Conservation (phyloP, 2,113 vertebrate species). For the Stigmatopora nigra region DNA sequence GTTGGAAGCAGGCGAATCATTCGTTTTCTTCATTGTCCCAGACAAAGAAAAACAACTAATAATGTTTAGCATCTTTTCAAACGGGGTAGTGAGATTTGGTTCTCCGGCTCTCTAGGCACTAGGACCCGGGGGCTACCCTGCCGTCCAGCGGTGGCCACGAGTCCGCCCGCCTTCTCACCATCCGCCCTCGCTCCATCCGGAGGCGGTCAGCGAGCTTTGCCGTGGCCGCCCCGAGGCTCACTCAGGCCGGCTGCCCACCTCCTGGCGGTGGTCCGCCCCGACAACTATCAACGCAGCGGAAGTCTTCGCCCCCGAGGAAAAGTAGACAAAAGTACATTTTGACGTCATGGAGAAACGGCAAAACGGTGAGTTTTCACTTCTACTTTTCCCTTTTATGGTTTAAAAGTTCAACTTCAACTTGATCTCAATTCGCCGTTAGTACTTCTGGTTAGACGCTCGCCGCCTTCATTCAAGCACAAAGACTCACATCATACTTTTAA, state of each 20-base stretch:
- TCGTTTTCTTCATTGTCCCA: too few species aligned
- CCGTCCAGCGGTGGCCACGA: neutral
- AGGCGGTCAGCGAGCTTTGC: neutral
- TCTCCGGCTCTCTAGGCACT: neutral
- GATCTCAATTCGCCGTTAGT: neutral
- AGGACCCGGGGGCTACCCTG: neutral
- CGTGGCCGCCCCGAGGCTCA: neutral
- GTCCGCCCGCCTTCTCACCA: neutral
- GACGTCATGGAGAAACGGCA: slow-evolving; percentile 1
- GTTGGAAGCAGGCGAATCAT: too few species aligned
- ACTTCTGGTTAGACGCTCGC: neutral
- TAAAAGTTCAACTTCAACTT: neutral
- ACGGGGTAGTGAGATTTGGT: neutral
- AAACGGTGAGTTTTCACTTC: slow-evolving; percentile 2
- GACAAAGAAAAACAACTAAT: too few species aligned
- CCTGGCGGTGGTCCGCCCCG: neutral
- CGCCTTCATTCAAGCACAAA: neutral
- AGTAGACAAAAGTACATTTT: neutral
- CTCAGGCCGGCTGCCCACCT: neutral
- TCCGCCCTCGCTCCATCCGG: slow-evolving; percentile 1
- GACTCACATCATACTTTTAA: neutral
- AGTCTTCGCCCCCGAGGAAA: neutral
- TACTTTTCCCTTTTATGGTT: neutral
- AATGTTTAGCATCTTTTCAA: too few species aligned
- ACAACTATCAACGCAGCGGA: neutral